These are phyloP conservation scores for Apeira syringaria DNA, from an alignment of 2,888 invertebrate species.

Conservation along the genomic window DNA sequence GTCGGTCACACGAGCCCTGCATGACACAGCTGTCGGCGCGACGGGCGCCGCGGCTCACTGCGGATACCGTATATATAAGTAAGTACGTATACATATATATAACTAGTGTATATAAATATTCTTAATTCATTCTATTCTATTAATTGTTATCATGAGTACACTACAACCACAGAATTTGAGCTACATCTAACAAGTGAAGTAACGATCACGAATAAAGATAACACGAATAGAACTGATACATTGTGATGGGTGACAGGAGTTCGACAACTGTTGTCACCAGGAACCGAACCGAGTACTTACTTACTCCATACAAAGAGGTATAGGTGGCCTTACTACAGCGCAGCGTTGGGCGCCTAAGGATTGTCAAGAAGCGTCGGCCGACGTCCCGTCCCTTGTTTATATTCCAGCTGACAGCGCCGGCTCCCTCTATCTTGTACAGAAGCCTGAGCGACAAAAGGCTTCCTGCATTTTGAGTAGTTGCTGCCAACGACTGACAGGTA, in stretches of 20 bases:
- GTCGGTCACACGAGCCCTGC: too few relatives aligned
- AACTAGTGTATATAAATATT: too few relatives aligned
- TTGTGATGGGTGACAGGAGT: neutral
- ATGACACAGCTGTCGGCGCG: too few relatives aligned
- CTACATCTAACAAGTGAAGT: too few relatives aligned
- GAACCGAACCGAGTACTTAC: neutral
- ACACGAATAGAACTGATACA: too few relatives aligned
- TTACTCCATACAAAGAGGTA: slow-evolving; percentile 6
- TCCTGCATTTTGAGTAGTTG: slow-evolving; percentile 69
- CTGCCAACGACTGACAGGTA: slow-evolving; percentile 42
- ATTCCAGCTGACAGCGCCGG: slow-evolving; percentile 65
- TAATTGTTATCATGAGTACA: too few relatives aligned
- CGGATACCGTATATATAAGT: too few relatives aligned
- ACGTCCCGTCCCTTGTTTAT: slow-evolving; percentile 66
- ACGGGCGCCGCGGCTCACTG: too few relatives aligned
- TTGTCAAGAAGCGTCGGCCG: slow-evolving; percentile 49
- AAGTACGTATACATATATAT: too few relatives aligned
- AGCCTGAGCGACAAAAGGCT: slow-evolving; percentile 59
- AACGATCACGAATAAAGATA: too few relatives aligned
- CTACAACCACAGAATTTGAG: too few relatives aligned
- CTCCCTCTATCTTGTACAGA: slow-evolving; percentile 64
- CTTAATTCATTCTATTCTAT: too few relatives aligned
- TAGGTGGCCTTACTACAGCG: slow-evolving; percentile 1
- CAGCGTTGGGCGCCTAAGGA: slow-evolving; percentile 47
- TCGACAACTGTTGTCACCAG: neutral